These are phyloP conservation scores for Galagoides demidoff DNA, from an alignment of 2,797 vertebrate genomes.

Conservation along the genomic window DNA sequence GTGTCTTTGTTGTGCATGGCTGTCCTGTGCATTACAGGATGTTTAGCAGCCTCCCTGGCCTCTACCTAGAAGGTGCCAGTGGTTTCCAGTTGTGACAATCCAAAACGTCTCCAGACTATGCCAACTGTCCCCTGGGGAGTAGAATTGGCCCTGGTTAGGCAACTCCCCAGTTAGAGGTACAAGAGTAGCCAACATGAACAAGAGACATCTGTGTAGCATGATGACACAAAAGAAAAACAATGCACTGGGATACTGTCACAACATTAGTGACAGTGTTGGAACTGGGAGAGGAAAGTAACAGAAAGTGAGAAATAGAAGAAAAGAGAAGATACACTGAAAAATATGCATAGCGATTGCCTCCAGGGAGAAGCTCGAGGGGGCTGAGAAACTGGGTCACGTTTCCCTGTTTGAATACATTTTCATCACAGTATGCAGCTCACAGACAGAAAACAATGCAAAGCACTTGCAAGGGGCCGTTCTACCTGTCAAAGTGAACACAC, in stretches of 20 bases:
- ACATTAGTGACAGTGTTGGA: background rate
- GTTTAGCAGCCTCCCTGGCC: background rate
- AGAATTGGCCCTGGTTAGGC: background rate
- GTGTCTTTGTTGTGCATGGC: background rate
- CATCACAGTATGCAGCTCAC: background rate
- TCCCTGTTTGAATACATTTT: background rate
- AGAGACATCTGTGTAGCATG: background rate
- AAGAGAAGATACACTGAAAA: background rate
- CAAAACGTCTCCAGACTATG: background rate
- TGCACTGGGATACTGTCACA: background rate
- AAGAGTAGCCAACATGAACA: background rate
- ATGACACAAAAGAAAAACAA: background rate
- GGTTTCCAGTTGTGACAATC: background rate
- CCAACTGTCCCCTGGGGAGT: too few relatives aligned
- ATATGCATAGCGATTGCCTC: background rate
- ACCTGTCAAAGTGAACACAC: background rate
- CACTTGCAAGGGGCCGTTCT: background rate
- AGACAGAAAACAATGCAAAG: background rate
- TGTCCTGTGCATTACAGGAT: background rate
- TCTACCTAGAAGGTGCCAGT: background rate
- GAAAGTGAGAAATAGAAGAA: background rate
- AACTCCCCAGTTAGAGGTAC: background rate
- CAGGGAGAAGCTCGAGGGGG: too few relatives aligned
- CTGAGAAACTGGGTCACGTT: background rate
- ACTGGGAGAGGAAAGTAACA: background rate